phyloP scores from a whole-genome alignment of 2,113 vertebrate species.

The Vicugna pacos region DNA sequence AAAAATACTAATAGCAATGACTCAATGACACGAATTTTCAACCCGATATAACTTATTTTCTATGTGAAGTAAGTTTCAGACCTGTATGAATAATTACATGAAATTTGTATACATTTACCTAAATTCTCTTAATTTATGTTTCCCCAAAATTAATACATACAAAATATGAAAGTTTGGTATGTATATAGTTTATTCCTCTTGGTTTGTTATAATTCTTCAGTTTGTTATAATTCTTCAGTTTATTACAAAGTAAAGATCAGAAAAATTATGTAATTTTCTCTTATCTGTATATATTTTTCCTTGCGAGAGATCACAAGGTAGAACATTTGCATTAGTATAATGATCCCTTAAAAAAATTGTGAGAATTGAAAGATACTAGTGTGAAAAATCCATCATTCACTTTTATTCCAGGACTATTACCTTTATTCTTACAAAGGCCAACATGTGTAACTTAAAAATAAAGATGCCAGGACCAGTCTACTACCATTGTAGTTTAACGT shows the following conservation, averaged over 20 bases:
- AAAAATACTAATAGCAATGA: neutral
- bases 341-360: neutral
- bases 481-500: neutral
- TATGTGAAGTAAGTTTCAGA: neutral
- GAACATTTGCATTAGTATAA: neutral
- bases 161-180: neutral
- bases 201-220: neutral
- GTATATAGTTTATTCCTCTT: neutral
- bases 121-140: neutral
- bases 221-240: constrained; percentile 10
- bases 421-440: neutral
- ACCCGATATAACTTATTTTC: neutral
- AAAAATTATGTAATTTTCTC: neutral
- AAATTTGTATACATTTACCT: neutral
- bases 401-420: neutral
- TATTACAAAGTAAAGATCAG: neutral
- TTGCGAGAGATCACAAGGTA: neutral
- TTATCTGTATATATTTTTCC: neutral
- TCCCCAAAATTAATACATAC: neutral
- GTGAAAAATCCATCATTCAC: neutral
- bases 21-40: neutral
- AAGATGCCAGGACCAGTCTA: neutral
- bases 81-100: neutral
- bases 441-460: constrained; percentile 38
- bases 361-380: neutral